Percentiles rank a stretch among this genome's conserved stretches.
These are phyloP conservation scores for Pammene aurita DNA, from an alignment of 2,888 invertebrate species.

Conservation along the genomic window DNA sequence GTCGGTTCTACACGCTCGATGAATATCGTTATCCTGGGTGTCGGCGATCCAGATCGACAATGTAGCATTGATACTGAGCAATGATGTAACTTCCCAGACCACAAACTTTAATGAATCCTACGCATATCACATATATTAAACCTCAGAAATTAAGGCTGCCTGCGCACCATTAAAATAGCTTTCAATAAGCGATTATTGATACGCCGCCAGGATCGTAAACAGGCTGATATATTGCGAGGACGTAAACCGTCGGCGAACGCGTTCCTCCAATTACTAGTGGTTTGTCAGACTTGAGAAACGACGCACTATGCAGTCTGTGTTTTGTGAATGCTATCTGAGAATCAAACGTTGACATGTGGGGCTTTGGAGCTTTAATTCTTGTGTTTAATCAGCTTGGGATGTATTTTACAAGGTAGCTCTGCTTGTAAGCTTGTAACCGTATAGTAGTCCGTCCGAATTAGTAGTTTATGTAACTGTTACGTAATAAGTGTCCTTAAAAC, in stretches of 20 bases:
- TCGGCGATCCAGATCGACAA: too few species aligned
- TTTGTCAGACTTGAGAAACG: slow-evolving; percentile 70
- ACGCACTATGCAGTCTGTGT: slow-evolving; percentile 52
- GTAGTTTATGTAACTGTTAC: too few species aligned
- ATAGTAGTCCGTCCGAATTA: too few species aligned
- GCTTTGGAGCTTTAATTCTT: background rate
- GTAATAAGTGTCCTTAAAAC: too few species aligned
- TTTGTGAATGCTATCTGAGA: slow-evolving; percentile 31
- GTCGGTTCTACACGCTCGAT: too few species aligned
- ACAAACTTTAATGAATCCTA: background rate
- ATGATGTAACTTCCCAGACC: too few species aligned
- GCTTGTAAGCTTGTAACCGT: too few species aligned
- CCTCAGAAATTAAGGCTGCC: slow-evolving; percentile 32
- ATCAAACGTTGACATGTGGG: slow-evolving; percentile 8
- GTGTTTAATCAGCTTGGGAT: too few species aligned
- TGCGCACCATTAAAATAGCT: slow-evolving; percentile 54
- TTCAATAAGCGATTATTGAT: slow-evolving; percentile 69
- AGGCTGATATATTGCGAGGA: slow-evolving; percentile 68
- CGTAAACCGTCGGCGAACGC: slow-evolving; percentile 51
- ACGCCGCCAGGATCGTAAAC: slow-evolving; percentile 65
- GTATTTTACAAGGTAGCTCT: too few species aligned
- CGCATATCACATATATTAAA: background rate
- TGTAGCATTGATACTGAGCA: too few species aligned
- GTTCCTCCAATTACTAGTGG: slow-evolving; percentile 70
- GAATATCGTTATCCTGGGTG: too few species aligned